Conservation (phyloP, 2,888 invertebrate genomes). For the Ligdia adustata region DNA sequence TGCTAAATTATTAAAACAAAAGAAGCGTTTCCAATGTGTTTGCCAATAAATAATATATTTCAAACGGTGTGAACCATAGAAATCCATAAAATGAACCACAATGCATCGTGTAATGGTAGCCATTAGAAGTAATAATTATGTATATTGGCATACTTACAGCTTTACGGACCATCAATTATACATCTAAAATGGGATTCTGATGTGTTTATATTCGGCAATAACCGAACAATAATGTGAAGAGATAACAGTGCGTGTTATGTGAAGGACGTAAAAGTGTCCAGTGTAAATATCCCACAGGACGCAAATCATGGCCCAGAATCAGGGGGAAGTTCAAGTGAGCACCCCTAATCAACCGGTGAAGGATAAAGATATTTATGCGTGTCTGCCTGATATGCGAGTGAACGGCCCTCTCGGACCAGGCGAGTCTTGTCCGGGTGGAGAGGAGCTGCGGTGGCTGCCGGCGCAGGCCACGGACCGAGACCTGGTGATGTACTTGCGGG, state of each 20-base stretch:
- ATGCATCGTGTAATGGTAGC: slow-evolving; percentile 84
- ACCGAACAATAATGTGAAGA: slow-evolving; percentile 69
- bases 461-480: slow-evolving; percentile 97
- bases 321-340: slow-evolving; percentile 81
- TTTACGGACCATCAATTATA: slow-evolving; percentile 69
- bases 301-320: slow-evolving; percentile 81
- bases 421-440: slow-evolving; percentile 85
- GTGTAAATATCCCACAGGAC: slow-evolving; percentile 65
- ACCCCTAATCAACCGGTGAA: slow-evolving; percentile 80
- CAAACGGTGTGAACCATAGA: slow-evolving; percentile 51
- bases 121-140: slow-evolving; percentile 83
- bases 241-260: slow-evolving; percentile 59
- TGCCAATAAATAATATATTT: slow-evolving; percentile 52
- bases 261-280: slow-evolving; percentile 59
- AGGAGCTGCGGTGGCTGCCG: slow-evolving; percentile 97
- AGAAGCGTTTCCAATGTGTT: slow-evolving; percentile 50
- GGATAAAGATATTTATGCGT: slow-evolving; percentile 81
- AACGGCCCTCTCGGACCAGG: slow-evolving; percentile 75
- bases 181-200: slow-evolving; percentile 50
- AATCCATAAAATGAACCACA: slow-evolving; percentile 71
- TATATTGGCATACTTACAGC: slow-evolving; percentile 81
- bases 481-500: slow-evolving; percentile 98
- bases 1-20: slow-evolving; percentile 55
- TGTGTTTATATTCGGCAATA: slow-evolving; percentile 47
- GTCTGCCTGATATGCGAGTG: slow-evolving; percentile 82